Percentiles rank a stretch among this genome's conserved stretches.
phyloP scores from a whole-genome alignment of 2,888 invertebrate genomes.

The Junonia oenone region DNA sequence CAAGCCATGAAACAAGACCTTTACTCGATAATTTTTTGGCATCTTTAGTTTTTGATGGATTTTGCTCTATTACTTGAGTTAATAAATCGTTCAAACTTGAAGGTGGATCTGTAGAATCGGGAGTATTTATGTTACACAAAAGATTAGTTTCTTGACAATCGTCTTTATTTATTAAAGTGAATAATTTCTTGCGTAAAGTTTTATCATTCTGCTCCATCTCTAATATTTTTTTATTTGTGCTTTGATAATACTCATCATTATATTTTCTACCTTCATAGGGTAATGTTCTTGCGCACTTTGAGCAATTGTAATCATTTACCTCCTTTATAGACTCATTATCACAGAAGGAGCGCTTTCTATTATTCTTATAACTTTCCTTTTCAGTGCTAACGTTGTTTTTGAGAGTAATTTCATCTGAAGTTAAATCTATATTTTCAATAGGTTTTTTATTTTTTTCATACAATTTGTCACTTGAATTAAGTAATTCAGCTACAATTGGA shows the following conservation, averaged over 20 bases:
- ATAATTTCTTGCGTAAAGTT: constrained; percentile 46
- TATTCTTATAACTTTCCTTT: background rate
- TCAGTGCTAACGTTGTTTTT: background rate
- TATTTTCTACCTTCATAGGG: constrained; percentile 50
- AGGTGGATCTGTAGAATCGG: background rate
- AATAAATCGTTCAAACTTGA: constrained; percentile 17
- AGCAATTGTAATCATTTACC: background rate
- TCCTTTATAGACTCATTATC: no score
- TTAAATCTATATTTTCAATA: background rate
- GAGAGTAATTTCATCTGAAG: background rate
- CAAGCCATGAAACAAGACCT: constrained; percentile 55
- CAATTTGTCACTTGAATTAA: background rate
- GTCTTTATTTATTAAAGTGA: constrained; percentile 19
- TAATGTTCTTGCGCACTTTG: constrained; percentile 45
- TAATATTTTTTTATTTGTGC: constrained; percentile 49
- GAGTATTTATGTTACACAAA: constrained; percentile 11
- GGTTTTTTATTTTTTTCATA: background rate
- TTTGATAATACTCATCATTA: constrained; percentile 44
- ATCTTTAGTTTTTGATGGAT: background rate
- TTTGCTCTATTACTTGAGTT: constrained; percentile 12
- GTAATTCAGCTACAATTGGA: constrained; percentile 7
- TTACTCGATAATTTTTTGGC: constrained; percentile 34
- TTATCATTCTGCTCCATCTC: constrained; percentile 59
- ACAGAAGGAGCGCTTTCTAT: background rate
- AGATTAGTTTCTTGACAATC: constrained; percentile 4